A percentile compares a stretch with the other conserved stretches of the same genome.
Evolutionary conservation across 2,113 vertebrate genomes (phyloP).

Genomic region (Rhea pennata): DNA sequence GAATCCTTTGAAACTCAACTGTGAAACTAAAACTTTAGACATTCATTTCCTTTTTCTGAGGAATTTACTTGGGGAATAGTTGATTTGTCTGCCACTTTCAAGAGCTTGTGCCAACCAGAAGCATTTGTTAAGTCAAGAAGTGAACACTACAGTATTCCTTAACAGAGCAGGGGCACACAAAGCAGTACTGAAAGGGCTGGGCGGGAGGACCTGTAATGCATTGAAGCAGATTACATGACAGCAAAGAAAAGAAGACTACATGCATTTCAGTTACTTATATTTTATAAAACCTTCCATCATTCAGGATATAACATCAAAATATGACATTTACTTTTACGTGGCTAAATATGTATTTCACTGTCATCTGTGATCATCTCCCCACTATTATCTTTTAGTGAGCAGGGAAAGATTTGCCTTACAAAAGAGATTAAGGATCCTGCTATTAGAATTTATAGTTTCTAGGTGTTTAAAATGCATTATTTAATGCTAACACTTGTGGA

Average conservation of each 20-base stretch:
- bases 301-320: constrained; percentile 25
- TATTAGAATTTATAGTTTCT: constrained; percentile 38
- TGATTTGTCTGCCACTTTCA: background rate
- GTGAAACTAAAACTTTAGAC: background rate
- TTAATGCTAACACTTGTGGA: background rate
- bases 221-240: background rate
- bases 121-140: background rate
- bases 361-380: background rate
- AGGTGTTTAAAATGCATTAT: constrained; percentile 44
- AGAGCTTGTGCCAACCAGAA: background rate
- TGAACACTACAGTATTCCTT: background rate
- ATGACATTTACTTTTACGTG: constrained; percentile 17
- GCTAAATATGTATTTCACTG: background rate
- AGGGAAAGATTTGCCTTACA: constrained; percentile 41
- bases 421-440: constrained; percentile 38
- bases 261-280: background rate
- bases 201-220: constrained; percentile 10
- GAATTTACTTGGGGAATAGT: background rate
- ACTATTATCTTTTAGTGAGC: background rate
- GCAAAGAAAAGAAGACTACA: background rate
- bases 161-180: background rate
- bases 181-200: background rate
- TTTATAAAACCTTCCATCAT: background rate
- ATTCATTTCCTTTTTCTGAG: background rate
- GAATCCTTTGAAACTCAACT: background rate